Evolutionary conservation across 2,888 invertebrate genomes (phyloP).

Genomic region (Hermodice carunculata): DNA sequence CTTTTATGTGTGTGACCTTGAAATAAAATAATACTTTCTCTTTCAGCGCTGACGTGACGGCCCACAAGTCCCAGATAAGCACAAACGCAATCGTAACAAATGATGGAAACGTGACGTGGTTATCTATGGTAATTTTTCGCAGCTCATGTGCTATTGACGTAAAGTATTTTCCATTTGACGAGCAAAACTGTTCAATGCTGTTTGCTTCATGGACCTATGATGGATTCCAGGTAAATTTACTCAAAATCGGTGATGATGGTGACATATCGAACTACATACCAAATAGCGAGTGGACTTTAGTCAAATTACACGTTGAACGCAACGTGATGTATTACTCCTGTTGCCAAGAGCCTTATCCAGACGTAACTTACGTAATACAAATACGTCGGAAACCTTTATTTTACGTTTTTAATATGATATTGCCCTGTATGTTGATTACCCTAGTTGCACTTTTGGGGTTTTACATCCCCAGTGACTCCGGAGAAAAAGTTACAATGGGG

Average conservation of each 20-base stretch:
- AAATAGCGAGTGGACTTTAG: constrained; percentile 90
- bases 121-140: constrained; percentile 73
- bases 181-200: constrained; percentile 73
- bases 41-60: constrained; percentile 66
- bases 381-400: constrained; percentile 73
- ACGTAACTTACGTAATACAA: constrained; percentile 72
- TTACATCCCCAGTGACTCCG: constrained; percentile 74
- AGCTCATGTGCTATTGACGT: constrained; percentile 73
- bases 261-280: constrained; percentile 90
- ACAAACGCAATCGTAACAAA: constrained; percentile 73
- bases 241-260: constrained; percentile 77
- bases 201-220: constrained; percentile 75
- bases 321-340: constrained; percentile 71
- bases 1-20: no score
- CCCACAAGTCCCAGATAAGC: constrained; percentile 68
- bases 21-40: constrained; percentile 14
- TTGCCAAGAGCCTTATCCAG: constrained; percentile 72
- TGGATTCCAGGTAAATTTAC: constrained; percentile 68
- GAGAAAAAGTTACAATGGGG: constrained; percentile 71
- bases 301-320: constrained; percentile 72
- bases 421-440: constrained; percentile 74
- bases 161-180: constrained; percentile 74
- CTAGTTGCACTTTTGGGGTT: constrained; percentile 74
- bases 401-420: constrained; percentile 73
- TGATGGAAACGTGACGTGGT: constrained; percentile 74